phyloP scores from a whole-genome alignment of 2,888 invertebrate species.

The Diogma glabrata region DNA sequence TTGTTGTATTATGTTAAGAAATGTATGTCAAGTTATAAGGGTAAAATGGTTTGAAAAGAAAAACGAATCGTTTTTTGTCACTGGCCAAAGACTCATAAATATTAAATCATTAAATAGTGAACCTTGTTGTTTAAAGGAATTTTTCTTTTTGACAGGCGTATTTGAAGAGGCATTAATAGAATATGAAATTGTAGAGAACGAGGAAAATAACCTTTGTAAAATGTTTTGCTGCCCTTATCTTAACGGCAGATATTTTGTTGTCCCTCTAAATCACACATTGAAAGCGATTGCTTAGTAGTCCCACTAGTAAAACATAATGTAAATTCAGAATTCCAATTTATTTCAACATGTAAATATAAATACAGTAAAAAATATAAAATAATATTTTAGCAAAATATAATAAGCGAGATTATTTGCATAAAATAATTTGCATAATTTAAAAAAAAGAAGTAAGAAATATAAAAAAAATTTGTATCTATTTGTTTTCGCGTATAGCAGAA shows the following conservation, averaged over 20 bases:
- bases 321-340: too few species aligned
- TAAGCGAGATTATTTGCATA: too few species aligned
- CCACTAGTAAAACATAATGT: too few species aligned
- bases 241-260: neutral
- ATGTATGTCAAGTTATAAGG: neutral
- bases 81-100: neutral
- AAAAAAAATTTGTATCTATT: neutral
- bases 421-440: too few species aligned
- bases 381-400: too few species aligned
- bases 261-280: neutral
- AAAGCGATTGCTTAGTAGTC: too few species aligned
- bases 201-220: neutral
- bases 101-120: neutral
- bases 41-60: too few species aligned
- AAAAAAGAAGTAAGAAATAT: too few species aligned
- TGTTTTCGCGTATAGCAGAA: neutral
- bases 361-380: too few species aligned
- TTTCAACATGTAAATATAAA: too few species aligned
- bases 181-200: neutral
- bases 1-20: constrained; percentile 1
- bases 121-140: neutral
- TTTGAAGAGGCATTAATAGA: neutral
- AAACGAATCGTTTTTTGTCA: too few species aligned
- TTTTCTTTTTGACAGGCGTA: neutral
- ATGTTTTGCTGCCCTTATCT: neutral